Evolutionary conservation across 2,113 vertebrate genomes (phyloP), one percentile per base, ranked within the genome.

Genomic region (Pyxicephalus adspersus): DNA sequence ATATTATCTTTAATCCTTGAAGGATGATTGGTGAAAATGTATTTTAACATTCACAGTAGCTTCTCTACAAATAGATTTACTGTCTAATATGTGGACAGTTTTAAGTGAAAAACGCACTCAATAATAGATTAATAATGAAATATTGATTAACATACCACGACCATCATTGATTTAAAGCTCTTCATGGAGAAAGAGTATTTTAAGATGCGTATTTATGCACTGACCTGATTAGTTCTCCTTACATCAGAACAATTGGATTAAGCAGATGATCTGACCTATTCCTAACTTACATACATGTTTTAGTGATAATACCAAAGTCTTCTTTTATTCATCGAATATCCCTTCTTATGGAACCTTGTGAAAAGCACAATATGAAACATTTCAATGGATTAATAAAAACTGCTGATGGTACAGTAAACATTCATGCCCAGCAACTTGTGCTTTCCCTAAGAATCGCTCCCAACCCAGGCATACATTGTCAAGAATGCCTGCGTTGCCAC

Each of bases 41-140:
- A 54, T 64, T 82, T 70, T 83, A 34, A 83, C 17, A 28, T 86
- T 60, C 22, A n/a, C 28, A 54, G 61, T 61, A 0, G 4, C 50
- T 81, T 29, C 25, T 83, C 68, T 78, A 84, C 3, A 64, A 45
- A 52, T 81, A 84, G 71, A 80, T 83, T 87, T 86, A 83, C 80
- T 71, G 28, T 83, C 78, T 58, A 25, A 50, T 78, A 1, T 72
- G 64, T 83, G 83, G 80, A 84, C 45, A 23, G 80, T 77, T 51
- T 61, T 25, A 84, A 86, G 65, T 66, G 38, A 68, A 64, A 45
- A 83, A 75, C 67, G 77, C 9, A 77, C 38, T 50, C 61, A 83
- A 66, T 83, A 88, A 61, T 58, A 83, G 26, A 54, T n/a, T 85
- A 72, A 84, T 85, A 89, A 87, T 80, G 83, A 87, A 85, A 75